Evolutionary conservation across 2,113 vertebrate genomes (phyloP), one percentile per base, ranked within the genome.

Genomic region (Elaphurus davidianus): DNA sequence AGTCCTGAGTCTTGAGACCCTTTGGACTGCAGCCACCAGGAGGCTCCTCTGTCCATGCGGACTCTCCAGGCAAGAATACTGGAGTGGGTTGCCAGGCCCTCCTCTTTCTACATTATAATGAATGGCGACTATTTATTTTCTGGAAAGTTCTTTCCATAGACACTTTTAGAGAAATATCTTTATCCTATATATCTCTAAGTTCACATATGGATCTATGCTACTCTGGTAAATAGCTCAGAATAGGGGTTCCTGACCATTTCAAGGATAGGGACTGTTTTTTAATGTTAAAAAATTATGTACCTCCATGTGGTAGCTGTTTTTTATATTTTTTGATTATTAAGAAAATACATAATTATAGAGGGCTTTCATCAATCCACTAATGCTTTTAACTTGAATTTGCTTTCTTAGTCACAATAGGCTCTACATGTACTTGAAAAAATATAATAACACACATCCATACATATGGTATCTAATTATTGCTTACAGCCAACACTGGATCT

Each of bases 241-340:
- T 1, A 19, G 17, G 21, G 9, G 76, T 30, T 84, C 52, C 85
- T 60, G n/a, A 71, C 59, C 40, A 83, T 89, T 86, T 81, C 76
- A 60, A 64, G 43, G 52, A 33, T 1, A 47, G 52, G 14, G 76
- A 57, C 16, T 92, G 55, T 7, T 71, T 79, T 91, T 93, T 62
- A 64, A 94, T 21, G 40, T 79, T 79, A 94, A 96, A 94, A 87
- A 47, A n/a, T 23, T 19, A 57, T 50, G 12, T 14, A 14, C 50
- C 21, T 19, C 36, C 11, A 12, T 50, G n/a, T 13, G 19, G n/a
- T 7, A 52, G 54, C 4, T 76, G 64, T 8, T 81, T 45, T 40
- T 94, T 45, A 28, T 19, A 64, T 21, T 57, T 92, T 47, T 94
- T n/a, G n/a, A 81, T 91, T 93, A 36, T 21, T 50, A 17, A 97